Percentiles rank a stretch among this genome's conserved stretches.
Conservation (phyloP, 2,888 invertebrate genomes). For the Pristionchus japonicus region DNA sequence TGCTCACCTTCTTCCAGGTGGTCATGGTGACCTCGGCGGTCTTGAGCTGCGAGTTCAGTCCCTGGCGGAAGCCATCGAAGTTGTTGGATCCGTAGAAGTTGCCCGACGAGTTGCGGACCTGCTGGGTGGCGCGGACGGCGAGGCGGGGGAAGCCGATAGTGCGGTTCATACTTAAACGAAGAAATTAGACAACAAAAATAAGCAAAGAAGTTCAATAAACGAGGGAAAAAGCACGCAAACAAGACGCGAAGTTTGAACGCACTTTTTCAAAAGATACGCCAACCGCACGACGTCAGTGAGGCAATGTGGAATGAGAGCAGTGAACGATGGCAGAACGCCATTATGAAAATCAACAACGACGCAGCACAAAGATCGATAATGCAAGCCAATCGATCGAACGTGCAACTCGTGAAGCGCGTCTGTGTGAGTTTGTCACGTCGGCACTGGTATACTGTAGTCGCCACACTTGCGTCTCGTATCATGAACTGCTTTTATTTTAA, state of each 20-base stretch:
- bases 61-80: slow-evolving; percentile 68
- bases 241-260: neutral
- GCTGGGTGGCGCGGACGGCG: slow-evolving; percentile 31
- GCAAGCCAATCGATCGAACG: neutral
- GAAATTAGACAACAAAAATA: neutral
- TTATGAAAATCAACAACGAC: neutral
- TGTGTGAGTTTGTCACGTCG: neutral
- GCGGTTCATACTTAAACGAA: slow-evolving; percentile 43
- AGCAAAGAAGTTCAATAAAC: neutral
- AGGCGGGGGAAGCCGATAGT: slow-evolving; percentile 49
- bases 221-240: neutral
- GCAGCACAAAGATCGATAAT: neutral
- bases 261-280: neutral
- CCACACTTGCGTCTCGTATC: neutral
- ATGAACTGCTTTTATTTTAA: neutral
- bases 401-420: neutral
- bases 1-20: slow-evolving; percentile 66
- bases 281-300: neutral
- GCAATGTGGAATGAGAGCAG: neutral
- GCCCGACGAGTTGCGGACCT: slow-evolving; percentile 66
- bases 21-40: slow-evolving; percentile 62
- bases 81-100: slow-evolving; percentile 69
- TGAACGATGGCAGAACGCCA: too few species aligned
- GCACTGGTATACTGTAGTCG: neutral
- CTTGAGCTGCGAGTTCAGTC: slow-evolving; percentile 60